A percentile compares a stretch with the other conserved stretches of the same genome.
phyloP scores from a whole-genome alignment of 2,113 vertebrate species.

The Scomber japonicus region DNA sequence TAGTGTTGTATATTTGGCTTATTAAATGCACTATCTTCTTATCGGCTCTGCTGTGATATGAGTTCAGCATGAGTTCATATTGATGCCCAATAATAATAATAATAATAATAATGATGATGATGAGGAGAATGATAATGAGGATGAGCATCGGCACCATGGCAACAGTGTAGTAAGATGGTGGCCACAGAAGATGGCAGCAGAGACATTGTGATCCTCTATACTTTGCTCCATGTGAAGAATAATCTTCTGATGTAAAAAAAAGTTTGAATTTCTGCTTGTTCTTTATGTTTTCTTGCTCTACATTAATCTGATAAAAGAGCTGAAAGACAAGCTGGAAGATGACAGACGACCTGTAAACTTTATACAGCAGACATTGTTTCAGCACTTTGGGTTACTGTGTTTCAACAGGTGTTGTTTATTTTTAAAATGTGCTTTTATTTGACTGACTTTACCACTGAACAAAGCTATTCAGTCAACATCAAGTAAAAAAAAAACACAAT shows the following conservation, averaged over 20 bases:
- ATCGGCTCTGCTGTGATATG: not conserved
- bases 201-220: constrained; percentile 16
- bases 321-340: not conserved
- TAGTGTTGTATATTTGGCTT: not conserved
- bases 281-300: not conserved
- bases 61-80: not conserved
- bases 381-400: not conserved
- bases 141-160: not conserved
- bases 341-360: not conserved
- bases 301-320: not conserved
- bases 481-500: not conserved
- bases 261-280: not conserved
- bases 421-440: no score
- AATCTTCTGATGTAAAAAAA: not conserved
- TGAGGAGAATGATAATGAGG: not conserved
- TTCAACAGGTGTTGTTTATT: not conserved
- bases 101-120: not conserved
- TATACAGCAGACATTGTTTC: not conserved
- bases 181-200: constrained; percentile 67
- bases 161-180: constrained; percentile 41
- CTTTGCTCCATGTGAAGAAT: not conserved
- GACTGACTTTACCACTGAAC: no score
- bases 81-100: not conserved
- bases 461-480: no score
- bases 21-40: no score